Evolutionary conservation across 2,888 invertebrate genomes (phyloP), one percentile per base, ranked within the genome.

Genomic region (Chorisops tibialis): DNA sequence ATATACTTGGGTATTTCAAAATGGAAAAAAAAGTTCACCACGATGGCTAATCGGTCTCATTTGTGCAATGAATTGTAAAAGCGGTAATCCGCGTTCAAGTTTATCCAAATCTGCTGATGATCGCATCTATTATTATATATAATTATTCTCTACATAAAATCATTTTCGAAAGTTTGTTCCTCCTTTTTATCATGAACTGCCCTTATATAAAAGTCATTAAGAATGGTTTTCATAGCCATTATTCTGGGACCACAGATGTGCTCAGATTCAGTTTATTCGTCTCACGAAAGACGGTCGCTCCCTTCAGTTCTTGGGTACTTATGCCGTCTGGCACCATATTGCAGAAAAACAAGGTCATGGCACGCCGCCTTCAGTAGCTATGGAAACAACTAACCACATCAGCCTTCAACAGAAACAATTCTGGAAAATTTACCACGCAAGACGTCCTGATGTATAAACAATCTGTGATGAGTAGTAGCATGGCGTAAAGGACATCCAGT

Each of bases 141-240:
- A 65, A 65, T 65, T 65, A 65, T 65, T 65, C 51, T 56, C 52
- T 52, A 61, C 61, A 52, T 65, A 63, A 65, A 63, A 63, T 63
- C 61, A 65, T 65, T 61, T 61, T 58, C 38, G 50, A 52, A 49
- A 63, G 51, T 51, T 38, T 50, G 49, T 45, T 47, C 39, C 45
- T 63, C 61, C 63, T 63, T 64, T 64, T 67, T 51, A 59, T 64
- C 62, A 62, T 64, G 64, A 60, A 64, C 62, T 65, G 62, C 56
- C 60, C 65, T 56, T 62, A 65, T 63, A 61, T 59, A 65, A 63
- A 75, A 56, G 56, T 75, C 76, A 76, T 75, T 75, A 75, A 76
- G 74, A 73, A 72, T 75, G 75, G 74, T 75, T 76, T 75, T 76
- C 75, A 75, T 76, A 73, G 75, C 74, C 75, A 75, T 76, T 75